These are phyloP conservation scores for Lamellibrachia satsuma DNA, from an alignment of 2,888 invertebrate species.

Conservation along the genomic window DNA sequence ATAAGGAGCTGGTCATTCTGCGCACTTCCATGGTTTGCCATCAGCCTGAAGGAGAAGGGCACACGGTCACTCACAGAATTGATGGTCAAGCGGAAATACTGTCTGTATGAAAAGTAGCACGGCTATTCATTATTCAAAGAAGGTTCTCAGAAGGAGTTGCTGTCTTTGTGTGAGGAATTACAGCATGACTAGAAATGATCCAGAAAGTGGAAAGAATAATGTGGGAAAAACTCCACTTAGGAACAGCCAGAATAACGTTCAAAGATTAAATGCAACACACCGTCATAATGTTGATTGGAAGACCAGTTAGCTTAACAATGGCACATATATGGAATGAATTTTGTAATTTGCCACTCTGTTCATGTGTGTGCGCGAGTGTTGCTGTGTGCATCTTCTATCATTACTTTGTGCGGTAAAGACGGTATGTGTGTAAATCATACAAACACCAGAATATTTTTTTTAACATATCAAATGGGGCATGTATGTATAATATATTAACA, in stretches of 20 bases:
- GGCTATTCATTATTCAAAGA: background rate
- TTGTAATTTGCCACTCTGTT: too few relatives aligned
- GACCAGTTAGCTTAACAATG: too few relatives aligned
- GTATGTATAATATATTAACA: too few relatives aligned
- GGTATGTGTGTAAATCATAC: background rate
- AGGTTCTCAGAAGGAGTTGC: background rate
- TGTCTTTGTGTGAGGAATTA: background rate
- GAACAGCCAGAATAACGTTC: too few relatives aligned
- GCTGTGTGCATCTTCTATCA: background rate
- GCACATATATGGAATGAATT: too few relatives aligned
- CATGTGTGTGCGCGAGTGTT: background rate
- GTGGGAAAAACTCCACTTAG: too few relatives aligned
- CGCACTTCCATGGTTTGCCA: background rate
- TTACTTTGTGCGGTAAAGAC: background rate
- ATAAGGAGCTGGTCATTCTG: background rate
- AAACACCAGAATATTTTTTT: background rate
- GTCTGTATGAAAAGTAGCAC: too few relatives aligned
- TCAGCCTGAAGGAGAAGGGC: background rate
- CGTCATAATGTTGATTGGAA: too few relatives aligned
- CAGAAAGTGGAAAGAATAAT: too few relatives aligned
- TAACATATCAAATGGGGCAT: too few relatives aligned
- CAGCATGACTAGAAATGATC: too few relatives aligned
- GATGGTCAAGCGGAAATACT: background rate
- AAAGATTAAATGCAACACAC: too few relatives aligned
- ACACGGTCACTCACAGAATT: background rate